Conservation (phyloP, 2,888 invertebrate species). For the Cinara cedri region DNA sequence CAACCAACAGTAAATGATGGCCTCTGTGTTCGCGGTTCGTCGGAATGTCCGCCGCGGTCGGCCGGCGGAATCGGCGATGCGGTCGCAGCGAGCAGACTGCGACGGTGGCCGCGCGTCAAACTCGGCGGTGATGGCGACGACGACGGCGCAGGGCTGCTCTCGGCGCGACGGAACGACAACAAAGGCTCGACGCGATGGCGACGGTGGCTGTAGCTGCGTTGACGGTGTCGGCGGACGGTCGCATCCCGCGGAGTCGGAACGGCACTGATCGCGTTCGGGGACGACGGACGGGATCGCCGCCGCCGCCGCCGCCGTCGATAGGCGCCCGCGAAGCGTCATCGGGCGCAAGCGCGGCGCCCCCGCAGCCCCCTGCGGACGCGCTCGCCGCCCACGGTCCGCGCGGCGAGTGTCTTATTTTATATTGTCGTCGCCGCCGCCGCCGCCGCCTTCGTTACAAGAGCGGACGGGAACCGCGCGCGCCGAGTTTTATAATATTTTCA, state of each 20-base stretch:
- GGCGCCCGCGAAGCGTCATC: not conserved
- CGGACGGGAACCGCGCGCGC: no score
- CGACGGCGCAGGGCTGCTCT: not conserved
- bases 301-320: conserved; percentile 25
- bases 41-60: not conserved
- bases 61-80: not conserved
- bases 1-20: conserved; percentile 62
- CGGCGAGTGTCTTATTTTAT: not conserved
- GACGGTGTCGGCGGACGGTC: not conserved
- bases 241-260: conserved; percentile 7
- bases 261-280: conserved; percentile 28
- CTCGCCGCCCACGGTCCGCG: not conserved
- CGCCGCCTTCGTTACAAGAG: not conserved
- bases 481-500: not conserved
- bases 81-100: not conserved
- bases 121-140: not conserved
- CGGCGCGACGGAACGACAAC: no score
- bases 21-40: conserved; percentile 49
- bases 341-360: conserved; percentile 37
- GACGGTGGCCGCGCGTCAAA: no score
- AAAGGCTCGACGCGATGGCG: not conserved
- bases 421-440: not conserved
- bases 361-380: not conserved
- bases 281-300: conserved; percentile 3
- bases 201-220: no score